These are phyloP conservation scores for Zelostemma sp. DNA, from an alignment of 1,140 invertebrate genomes.

Conservation along the genomic window DNA sequence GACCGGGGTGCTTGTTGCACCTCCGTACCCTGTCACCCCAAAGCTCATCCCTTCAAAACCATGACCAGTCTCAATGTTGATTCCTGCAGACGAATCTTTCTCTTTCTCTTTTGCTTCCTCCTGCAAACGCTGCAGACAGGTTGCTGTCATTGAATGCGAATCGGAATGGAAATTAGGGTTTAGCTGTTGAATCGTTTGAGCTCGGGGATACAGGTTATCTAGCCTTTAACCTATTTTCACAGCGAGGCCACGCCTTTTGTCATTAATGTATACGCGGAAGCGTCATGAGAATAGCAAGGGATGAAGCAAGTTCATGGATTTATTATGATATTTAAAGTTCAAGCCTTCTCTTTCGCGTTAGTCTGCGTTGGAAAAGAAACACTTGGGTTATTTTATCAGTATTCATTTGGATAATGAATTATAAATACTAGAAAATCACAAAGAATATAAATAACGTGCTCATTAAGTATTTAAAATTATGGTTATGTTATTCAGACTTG, in stretches of 20 bases:
- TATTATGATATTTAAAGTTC: no score
- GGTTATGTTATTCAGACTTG: no score
- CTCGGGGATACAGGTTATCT: constrained; percentile 30
- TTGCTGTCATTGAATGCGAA: constrained; percentile 35
- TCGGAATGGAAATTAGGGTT: constrained; percentile 28
- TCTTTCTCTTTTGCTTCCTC: constrained; percentile 15
- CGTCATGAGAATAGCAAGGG: no score
- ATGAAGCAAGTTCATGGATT: no score
- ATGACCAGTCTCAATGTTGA: constrained; percentile 68
- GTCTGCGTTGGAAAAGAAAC: no score
- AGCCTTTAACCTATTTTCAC: constrained; percentile 35
- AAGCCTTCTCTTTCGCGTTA: no score
- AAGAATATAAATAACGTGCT: no score
- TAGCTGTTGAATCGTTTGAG: neutral
- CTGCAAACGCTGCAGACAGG: constrained; percentile 19
- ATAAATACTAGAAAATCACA: no score
- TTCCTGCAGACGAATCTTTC: constrained; percentile 32
- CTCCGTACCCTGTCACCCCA: constrained; percentile 34
- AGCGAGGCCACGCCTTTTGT: constrained; percentile 12
- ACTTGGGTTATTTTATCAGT: no score
- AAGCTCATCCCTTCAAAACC: constrained; percentile 46
- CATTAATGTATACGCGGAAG: neutral
- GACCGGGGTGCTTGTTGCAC: constrained; percentile 33
- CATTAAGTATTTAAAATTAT: no score
- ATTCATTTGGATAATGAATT: no score